Evolutionary conservation across 2,113 vertebrate species (phyloP).

Genomic region (Microcebus murinus): DNA sequence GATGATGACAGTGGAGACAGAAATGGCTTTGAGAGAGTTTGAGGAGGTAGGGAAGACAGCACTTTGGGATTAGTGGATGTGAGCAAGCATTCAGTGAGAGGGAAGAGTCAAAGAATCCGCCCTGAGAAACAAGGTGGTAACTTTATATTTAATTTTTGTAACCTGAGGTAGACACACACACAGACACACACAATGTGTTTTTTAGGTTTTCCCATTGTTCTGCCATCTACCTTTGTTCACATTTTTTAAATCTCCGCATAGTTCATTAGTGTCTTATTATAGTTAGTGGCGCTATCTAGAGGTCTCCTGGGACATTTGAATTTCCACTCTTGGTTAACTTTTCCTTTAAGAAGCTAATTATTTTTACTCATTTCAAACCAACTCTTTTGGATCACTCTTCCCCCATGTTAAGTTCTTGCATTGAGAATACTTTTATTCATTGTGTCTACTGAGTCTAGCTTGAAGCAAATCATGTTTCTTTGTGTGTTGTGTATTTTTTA

Average conservation of each 20-base stretch:
- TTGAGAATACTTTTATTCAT: not conserved
- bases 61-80: too few species aligned
- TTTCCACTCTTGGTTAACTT: not conserved
- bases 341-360: not conserved
- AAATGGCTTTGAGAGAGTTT: too few species aligned
- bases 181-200: not conserved
- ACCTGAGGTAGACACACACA: not conserved
- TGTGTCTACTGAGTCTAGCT: not conserved
- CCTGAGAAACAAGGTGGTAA: not conserved
- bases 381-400: not conserved
- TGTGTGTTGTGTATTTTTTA: not conserved
- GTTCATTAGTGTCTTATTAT: not conserved
- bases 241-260: not conserved
- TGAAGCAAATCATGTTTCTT: not conserved
- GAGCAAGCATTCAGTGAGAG: not conserved
- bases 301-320: not conserved
- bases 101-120: not conserved
- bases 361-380: not conserved
- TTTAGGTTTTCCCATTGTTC: not conserved
- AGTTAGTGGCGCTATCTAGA: not conserved
- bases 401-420: not conserved
- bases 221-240: too few species aligned
- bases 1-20: too few species aligned
- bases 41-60: too few species aligned
- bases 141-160: not conserved